Conservation (phyloP, 2,888 invertebrate species). For the Chymomyza procnemis region DNA sequence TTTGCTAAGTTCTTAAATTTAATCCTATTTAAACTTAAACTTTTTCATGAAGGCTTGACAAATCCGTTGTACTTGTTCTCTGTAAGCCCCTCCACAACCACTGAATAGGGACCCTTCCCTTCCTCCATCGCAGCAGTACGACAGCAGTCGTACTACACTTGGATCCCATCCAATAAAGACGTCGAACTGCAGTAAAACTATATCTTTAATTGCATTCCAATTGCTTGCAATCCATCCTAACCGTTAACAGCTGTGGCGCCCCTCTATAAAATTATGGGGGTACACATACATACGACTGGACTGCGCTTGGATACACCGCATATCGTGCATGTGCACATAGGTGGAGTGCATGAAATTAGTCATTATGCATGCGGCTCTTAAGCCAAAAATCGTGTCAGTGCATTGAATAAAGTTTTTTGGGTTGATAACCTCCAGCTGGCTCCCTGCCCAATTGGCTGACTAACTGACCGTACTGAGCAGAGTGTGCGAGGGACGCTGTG, state of each 20-base stretch:
- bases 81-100: no score
- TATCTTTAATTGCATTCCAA: background rate
- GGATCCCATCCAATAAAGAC: no score
- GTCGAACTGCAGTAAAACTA: no score
- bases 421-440: slow-evolving; percentile 58
- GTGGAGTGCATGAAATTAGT: slow-evolving; percentile 28
- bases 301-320: background rate
- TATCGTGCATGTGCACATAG: background rate
- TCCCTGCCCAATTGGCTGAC: background rate
- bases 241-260: background rate
- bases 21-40: no score
- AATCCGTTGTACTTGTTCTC: no score
- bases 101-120: no score
- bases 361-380: slow-evolving; percentile 51
- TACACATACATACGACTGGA: background rate
- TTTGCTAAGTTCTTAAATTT: no score
- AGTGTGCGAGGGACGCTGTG: slow-evolving; percentile 7
- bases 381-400: slow-evolving; percentile 67
- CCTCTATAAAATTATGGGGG: background rate
- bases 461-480: background rate
- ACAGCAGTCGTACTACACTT: no score
- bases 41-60: no score
- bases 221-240: background rate
- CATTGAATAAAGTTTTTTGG: slow-evolving; percentile 51
- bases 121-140: no score